phyloP scores from a whole-genome alignment of 2,888 invertebrate species.

The Archips crataeganus region DNA sequence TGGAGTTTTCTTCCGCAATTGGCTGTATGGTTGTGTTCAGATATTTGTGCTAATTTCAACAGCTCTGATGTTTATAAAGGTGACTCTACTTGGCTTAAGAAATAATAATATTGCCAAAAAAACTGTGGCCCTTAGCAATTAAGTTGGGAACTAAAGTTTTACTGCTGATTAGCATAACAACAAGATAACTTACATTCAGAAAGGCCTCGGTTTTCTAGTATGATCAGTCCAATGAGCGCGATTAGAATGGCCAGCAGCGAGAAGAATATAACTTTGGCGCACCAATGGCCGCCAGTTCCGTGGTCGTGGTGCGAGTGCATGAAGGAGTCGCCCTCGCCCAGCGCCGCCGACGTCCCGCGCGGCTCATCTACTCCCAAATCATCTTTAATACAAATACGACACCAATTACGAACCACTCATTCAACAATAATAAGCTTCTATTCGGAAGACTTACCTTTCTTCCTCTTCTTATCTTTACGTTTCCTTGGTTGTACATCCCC shows the following conservation, averaged over 20 bases:
- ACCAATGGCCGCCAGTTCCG: constrained; percentile 93
- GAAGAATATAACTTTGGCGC: constrained; percentile 94
- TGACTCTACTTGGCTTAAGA: background rate
- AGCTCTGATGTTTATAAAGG: too few species aligned
- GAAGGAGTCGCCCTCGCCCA: constrained; percentile 89
- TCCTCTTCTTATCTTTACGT: constrained; percentile 93
- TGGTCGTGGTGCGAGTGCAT: constrained; percentile 92
- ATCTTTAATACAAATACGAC: constrained; percentile 64
- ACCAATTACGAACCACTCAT: constrained; percentile 19
- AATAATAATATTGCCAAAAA: background rate
- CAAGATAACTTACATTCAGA: constrained; percentile 88
- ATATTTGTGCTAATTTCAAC: too few species aligned
- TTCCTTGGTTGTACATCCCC: constrained; percentile 95
- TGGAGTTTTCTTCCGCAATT: too few species aligned
- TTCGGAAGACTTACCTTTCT: constrained; percentile 87
- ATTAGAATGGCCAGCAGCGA: constrained; percentile 89
- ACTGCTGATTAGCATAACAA: background rate
- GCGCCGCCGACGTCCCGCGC: constrained; percentile 76
- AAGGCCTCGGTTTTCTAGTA: constrained; percentile 92
- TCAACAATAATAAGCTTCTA: constrained; percentile 27
- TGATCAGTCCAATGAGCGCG: constrained; percentile 91
- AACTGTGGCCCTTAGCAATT: background rate
- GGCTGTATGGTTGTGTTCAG: too few species aligned
- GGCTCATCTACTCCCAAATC: constrained; percentile 78
- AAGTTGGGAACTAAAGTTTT: background rate